Conservation (phyloP, 2,888 invertebrate species). For the Pterobdella sp. region DNA sequence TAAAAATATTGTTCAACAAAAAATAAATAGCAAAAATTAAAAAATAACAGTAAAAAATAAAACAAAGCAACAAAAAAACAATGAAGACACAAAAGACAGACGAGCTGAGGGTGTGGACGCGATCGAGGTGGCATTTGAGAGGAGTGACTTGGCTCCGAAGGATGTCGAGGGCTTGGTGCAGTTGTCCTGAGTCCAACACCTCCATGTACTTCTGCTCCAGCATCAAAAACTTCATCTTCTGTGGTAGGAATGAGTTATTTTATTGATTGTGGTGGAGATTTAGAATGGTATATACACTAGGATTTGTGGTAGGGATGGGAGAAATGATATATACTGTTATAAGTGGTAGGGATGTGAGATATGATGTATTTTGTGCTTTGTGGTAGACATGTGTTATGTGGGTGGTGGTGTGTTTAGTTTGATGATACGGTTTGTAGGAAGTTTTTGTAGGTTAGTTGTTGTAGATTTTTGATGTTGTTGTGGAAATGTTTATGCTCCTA, state of each 20-base stretch:
- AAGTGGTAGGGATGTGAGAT: too few species aligned
- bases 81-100: constrained; percentile 43
- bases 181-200: constrained; percentile 81
- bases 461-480: background rate
- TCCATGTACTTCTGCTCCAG: constrained; percentile 96
- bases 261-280: background rate
- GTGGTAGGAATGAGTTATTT: constrained; percentile 31
- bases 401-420: background rate
- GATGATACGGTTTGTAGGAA: background rate
- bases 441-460: background rate
- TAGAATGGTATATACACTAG: background rate
- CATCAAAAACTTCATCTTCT: constrained; percentile 93
- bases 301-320: background rate
- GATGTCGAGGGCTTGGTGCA: constrained; percentile 86
- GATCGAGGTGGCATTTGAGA: constrained; percentile 81
- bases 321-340: background rate
- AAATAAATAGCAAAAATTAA: too few species aligned
- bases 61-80: background rate
- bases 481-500: too few species aligned
- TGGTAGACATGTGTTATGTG: too few species aligned
- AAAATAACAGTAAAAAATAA: too few species aligned
- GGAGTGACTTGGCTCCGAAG: constrained; percentile 90
- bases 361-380: too few species aligned
- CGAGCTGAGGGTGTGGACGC: constrained; percentile 76
- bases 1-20: too few species aligned